Evolutionary conservation across 1,140 invertebrate genomes (phyloP).

Genomic region (Ostrea denselamellosa): DNA sequence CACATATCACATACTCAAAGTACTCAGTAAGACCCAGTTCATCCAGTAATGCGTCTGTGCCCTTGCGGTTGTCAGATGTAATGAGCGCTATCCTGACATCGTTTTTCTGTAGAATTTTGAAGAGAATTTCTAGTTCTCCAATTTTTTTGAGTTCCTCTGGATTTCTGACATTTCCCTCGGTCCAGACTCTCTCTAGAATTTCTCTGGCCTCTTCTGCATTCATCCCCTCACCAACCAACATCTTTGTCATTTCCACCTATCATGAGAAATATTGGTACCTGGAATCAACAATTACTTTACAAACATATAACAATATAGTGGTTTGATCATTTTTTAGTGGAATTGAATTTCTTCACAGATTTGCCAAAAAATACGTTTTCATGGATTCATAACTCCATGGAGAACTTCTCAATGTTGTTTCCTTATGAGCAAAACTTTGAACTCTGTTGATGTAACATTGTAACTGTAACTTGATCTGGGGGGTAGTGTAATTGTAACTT

Average conservation of each 20-base stretch:
- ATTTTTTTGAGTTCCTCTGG: slow-evolving; percentile 75
- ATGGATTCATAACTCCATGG: too few species aligned
- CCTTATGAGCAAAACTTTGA: too few species aligned
- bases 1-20: slow-evolving; percentile 79
- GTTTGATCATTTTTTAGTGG: too few species aligned
- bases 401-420: too few species aligned
- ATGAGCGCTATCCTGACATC: slow-evolving; percentile 80
- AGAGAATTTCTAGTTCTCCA: slow-evolving; percentile 75
- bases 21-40: slow-evolving; percentile 72
- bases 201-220: slow-evolving; percentile 55
- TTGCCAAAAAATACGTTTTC: too few species aligned
- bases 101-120: slow-evolving; percentile 77
- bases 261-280: neutral
- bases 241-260: slow-evolving; percentile 70
- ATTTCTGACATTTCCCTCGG: slow-evolving; percentile 66
- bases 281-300: too few species aligned
- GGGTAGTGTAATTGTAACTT: too few species aligned
- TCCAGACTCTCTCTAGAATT: slow-evolving; percentile 67
- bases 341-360: too few species aligned
- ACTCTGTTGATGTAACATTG: too few species aligned
- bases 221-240: slow-evolving; percentile 76
- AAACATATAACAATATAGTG: too few species aligned
- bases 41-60: slow-evolving; percentile 74
- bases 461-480: too few species aligned
- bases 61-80: slow-evolving; percentile 78